phyloP scores from a whole-genome alignment of 2,888 invertebrate genomes.

The Agonopterix subpropinquella region DNA sequence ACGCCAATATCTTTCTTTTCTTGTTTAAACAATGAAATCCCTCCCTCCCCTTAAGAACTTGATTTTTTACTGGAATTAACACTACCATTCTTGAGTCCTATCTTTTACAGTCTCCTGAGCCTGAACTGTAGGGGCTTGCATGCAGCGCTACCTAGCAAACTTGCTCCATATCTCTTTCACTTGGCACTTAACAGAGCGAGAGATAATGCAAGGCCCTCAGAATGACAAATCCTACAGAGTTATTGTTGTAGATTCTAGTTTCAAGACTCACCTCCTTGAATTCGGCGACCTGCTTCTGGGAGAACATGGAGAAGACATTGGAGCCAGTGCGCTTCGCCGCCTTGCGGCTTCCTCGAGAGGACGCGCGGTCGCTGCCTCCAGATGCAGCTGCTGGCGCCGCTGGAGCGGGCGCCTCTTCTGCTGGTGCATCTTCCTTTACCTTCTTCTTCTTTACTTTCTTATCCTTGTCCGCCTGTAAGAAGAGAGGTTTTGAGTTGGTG shows the following conservation, averaged over 20 bases:
- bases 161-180: no score
- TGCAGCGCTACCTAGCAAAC: no score
- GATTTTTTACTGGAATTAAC: no score
- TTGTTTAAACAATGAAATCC: no score
- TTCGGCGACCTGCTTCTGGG: constrained; percentile 96
- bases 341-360: constrained; percentile 87
- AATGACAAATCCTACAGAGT: no score
- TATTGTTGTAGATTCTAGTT: background rate
- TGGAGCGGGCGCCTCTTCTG: constrained; percentile 81
- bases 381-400: constrained; percentile 79
- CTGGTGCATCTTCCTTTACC: constrained; percentile 80
- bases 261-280: constrained; percentile 89
- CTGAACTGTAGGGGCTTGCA: no score
- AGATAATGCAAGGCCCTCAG: no score
- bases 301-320: constrained; percentile 98
- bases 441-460: constrained; percentile 94
- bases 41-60: no score
- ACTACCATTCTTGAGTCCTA: no score
- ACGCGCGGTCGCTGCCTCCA: constrained; percentile 79
- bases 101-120: no score
- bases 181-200: no score
- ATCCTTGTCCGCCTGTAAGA: constrained; percentile 90
- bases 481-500: background rate
- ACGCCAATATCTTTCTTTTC: no score
- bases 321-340: constrained; percentile 93